These are phyloP conservation scores for Scartelaos histophorus DNA, from an alignment of 2,113 vertebrate genomes.

Conservation along the genomic window DNA sequence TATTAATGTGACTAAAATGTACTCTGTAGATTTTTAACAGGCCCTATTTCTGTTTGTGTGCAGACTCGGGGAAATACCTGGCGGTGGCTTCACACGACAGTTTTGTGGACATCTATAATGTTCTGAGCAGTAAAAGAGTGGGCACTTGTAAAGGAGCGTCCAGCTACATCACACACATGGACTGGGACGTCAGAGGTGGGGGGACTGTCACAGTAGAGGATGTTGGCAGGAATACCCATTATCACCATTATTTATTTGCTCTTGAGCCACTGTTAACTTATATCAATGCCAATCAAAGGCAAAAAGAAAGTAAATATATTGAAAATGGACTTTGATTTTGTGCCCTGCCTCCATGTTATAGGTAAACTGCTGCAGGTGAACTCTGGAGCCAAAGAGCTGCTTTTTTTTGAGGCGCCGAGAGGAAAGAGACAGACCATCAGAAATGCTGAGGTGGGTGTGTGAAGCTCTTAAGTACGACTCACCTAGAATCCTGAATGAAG, in stretches of 20 bases:
- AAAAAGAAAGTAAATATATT: background rate
- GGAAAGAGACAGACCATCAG: constrained; percentile 70
- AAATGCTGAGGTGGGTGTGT: constrained; percentile 37
- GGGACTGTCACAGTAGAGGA: background rate
- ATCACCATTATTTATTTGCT: too few relatives aligned
- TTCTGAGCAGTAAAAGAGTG: constrained; percentile 91
- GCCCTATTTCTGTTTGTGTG: background rate
- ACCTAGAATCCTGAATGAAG: too few relatives aligned
- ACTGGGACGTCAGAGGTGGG: constrained; percentile 92
- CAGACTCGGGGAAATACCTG: constrained; percentile 93
- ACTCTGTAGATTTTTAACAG: background rate
- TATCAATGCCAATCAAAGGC: too few relatives aligned
- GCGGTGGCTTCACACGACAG: constrained; percentile 95
- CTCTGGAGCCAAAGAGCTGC: constrained; percentile 95
- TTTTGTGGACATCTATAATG: constrained; percentile 96
- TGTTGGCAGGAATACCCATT: too few relatives aligned
- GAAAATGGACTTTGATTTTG: background rate
- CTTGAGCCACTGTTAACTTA: too few relatives aligned
- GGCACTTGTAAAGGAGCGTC: constrained; percentile 93
- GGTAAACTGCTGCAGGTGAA: constrained; percentile 96
- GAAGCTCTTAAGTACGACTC: background rate
- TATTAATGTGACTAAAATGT: too few relatives aligned
- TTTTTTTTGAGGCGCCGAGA: constrained; percentile 94
- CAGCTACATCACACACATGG: constrained; percentile 92
- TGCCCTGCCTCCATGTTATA: constrained; percentile 44